Evolutionary conservation across 1,140 invertebrate genomes (phyloP).

Genomic region (Oryzaephilus surinamensis): DNA sequence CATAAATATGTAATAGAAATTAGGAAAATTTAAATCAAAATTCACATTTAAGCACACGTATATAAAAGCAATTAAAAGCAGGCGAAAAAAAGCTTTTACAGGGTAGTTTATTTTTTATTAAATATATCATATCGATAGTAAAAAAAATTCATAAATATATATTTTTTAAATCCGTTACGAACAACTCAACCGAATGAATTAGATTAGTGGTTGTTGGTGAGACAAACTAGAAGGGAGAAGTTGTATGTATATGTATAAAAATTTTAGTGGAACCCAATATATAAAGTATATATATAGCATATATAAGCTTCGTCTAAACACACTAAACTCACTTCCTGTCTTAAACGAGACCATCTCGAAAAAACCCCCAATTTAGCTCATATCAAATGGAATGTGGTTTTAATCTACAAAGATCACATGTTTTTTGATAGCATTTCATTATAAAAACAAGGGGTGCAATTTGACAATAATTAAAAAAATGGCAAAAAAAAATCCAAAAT

Average conservation of each 20-base stretch:
- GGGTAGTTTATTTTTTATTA: no score
- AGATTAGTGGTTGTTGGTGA: background rate
- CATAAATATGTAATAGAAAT: background rate
- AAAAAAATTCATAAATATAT: background rate
- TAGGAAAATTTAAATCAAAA: background rate
- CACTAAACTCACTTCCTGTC: no score
- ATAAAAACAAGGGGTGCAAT: no score
- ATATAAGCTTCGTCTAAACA: background rate
- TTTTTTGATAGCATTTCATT: no score
- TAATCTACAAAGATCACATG: no score
- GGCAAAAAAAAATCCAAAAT: no score
- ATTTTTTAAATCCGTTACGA: conserved; percentile 7
- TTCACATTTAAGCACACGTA: background rate
- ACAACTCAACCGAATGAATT: conserved; percentile 6
- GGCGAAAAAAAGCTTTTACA: background rate
- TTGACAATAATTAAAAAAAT: no score
- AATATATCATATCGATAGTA: background rate
- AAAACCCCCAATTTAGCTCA: no score
- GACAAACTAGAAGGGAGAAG: conserved; percentile 2
- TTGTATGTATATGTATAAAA: conserved; percentile 7
- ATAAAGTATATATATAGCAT: background rate
- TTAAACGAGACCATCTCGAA: no score
- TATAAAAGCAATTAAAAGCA: background rate
- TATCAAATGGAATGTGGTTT: no score
- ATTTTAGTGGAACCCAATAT: conserved; percentile 1